phyloP scores from a whole-genome alignment of 2,797 vertebrate genomes.

The Rachycentron canadum region DNA sequence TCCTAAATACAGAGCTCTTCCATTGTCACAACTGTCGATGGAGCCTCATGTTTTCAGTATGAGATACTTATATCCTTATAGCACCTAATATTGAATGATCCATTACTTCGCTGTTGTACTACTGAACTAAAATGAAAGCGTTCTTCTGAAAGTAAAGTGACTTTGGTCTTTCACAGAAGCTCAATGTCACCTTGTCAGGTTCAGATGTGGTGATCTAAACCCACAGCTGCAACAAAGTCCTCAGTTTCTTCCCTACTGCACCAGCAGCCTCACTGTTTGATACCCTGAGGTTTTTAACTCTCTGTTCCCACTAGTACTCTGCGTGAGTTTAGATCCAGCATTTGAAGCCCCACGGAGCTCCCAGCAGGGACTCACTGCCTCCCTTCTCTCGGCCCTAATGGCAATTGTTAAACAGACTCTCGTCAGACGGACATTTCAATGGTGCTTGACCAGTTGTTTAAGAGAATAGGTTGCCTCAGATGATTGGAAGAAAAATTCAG shows the following conservation, averaged over 20 bases:
- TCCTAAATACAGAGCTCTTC: not conserved
- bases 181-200: conserved; percentile 72
- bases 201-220: conserved; percentile 27
- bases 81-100: not conserved
- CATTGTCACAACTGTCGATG: not conserved
- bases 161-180: conserved; percentile 49
- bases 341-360: conserved; percentile 59
- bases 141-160: conserved; percentile 26
- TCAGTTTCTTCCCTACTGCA: conserved; percentile 38
- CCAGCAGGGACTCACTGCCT: conserved; percentile 44
- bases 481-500: conserved; percentile 44
- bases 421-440: conserved; percentile 25
- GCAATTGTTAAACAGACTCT: conserved; percentile 1
- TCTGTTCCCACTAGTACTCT: conserved; percentile 46
- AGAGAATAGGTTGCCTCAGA: conserved; percentile 32
- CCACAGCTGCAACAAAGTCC: conserved; percentile 38
- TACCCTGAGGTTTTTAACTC: conserved; percentile 42
- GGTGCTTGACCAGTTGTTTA: conserved; percentile 30
- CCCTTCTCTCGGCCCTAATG: conserved; percentile 44
- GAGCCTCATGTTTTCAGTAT: not conserved
- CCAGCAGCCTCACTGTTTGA: conserved; percentile 49
- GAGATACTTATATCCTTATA: conserved; percentile 15
- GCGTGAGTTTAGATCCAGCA: conserved; percentile 56
- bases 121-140: conserved; percentile 34
- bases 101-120: conserved; percentile 1